Evolutionary conservation across 2,797 vertebrate genomes (phyloP), one percentile per base, ranked within the genome.

Genomic region (Echeneis naucrates): DNA sequence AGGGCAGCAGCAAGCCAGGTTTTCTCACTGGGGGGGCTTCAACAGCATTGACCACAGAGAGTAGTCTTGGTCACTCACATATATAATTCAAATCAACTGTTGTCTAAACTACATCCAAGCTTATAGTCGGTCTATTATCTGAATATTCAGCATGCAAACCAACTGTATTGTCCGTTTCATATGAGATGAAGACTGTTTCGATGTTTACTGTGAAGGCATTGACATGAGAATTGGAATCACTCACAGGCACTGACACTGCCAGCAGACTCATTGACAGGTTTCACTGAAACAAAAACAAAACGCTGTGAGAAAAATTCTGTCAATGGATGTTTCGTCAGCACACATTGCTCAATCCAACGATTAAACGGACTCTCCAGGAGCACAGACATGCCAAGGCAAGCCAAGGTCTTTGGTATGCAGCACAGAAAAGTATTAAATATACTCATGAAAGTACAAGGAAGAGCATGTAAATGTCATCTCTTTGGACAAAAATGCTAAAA

Each of bases 1-100:
- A 94, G 85, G 97, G 97, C 85, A 96, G 92, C 90, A 99, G 87
- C 78, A 99, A 86, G 75, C 82, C 94, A 53, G 98, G 97, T 62
- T 84, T 94, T 80, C 95, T 95, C 38, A 88, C 89, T 81, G 93
- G 94, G 89, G 95, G 95, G 44, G 81, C 90, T 84, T 92, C 92
- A 14, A 92, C 95, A 80, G 72, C 27, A 23, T 59, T 10, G 17
- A 75, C 59, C 38, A 87, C 0, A 75, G n/a, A 70, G 7, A 63
- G 48, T 2, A 58, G 35, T 14, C 30, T 23, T 53, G 10, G 3
- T 87, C 61, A 81, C 4, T 62, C 27, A 48, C 7, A 44, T 26
- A 27, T 21, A 35, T 37, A 30, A 57, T 51, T 80, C 62, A 33
- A 62, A 53, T 65, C 42, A 82, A 8, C 26, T 37, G 24, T 61